phyloP scores from a whole-genome alignment of 2,888 invertebrate genomes.

The Athetis lepigone region DNA sequence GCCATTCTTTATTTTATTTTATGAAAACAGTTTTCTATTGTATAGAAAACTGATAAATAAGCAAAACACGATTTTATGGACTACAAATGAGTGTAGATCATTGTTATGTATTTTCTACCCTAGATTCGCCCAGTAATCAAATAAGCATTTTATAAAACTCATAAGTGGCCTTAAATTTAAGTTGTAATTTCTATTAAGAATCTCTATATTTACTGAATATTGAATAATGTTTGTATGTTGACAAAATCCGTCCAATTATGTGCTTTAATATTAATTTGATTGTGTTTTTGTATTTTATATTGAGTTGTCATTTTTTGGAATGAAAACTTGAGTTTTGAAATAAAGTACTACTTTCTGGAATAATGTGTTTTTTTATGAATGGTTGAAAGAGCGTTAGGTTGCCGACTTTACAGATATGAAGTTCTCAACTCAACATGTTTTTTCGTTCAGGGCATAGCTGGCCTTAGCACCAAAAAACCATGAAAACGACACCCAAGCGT shows the following conservation, averaged over 20 bases:
- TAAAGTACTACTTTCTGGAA: conserved; percentile 10
- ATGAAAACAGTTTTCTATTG: too few species aligned
- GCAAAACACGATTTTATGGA: background rate
- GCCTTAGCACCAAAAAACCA: too few species aligned
- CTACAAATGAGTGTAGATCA: background rate
- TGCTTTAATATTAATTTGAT: conserved; percentile 6
- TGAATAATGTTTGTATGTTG: conserved; percentile 11
- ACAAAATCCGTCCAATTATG: conserved; percentile 41
- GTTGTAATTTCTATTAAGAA: conserved; percentile 18
- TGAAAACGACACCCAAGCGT: too few species aligned
- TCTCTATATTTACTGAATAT: conserved; percentile 11
- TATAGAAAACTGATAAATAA: background rate
- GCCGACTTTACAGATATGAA: too few species aligned
- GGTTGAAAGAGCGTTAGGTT: too few species aligned
- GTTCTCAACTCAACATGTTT: too few species aligned
- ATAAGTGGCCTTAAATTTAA: background rate
- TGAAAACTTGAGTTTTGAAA: background rate
- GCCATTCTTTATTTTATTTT: too few species aligned
- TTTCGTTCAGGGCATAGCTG: too few species aligned
- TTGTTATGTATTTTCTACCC: background rate
- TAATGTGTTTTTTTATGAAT: conserved; percentile 1
- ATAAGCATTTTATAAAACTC: background rate
- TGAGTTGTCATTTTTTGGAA: conserved; percentile 2
- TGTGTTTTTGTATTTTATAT: conserved; percentile 8
- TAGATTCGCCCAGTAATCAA: background rate